phyloP scores from a whole-genome alignment of 2,113 vertebrate genomes.

The Mormyrus lacerda region DNA sequence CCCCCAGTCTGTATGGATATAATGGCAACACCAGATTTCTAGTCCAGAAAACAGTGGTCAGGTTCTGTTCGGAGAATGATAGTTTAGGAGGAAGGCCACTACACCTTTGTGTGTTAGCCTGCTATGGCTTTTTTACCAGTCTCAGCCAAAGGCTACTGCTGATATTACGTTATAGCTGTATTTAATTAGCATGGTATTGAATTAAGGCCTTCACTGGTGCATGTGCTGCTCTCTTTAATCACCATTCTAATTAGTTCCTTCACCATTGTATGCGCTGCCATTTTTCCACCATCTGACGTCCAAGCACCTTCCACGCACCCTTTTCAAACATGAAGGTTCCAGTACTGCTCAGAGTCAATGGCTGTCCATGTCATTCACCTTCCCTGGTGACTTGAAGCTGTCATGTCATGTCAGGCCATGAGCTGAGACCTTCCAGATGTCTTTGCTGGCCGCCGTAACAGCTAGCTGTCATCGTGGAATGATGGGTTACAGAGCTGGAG shows the following conservation, averaged over 20 bases:
- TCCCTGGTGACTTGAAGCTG: background rate
- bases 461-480: background rate
- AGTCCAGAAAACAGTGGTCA: background rate
- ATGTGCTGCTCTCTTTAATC: background rate
- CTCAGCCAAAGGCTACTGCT: background rate
- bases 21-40: background rate
- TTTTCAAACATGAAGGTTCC: background rate
- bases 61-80: background rate
- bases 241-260: background rate
- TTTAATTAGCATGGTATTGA: background rate
- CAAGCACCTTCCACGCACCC: background rate
- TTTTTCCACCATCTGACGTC: background rate
- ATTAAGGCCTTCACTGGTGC: background rate
- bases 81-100: background rate
- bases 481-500: constrained; percentile 7
- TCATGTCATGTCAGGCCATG: background rate
- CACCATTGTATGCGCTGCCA: background rate
- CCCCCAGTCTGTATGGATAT: background rate
- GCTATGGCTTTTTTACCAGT: background rate
- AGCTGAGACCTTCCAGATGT: background rate
- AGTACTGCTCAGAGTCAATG: background rate
- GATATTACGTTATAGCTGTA: background rate
- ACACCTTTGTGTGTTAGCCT: background rate
- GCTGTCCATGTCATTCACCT: background rate
- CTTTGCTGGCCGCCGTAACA: background rate